phyloP scores from a whole-genome alignment of 2,888 invertebrate species.

The Steinernema scapterisci region DNA sequence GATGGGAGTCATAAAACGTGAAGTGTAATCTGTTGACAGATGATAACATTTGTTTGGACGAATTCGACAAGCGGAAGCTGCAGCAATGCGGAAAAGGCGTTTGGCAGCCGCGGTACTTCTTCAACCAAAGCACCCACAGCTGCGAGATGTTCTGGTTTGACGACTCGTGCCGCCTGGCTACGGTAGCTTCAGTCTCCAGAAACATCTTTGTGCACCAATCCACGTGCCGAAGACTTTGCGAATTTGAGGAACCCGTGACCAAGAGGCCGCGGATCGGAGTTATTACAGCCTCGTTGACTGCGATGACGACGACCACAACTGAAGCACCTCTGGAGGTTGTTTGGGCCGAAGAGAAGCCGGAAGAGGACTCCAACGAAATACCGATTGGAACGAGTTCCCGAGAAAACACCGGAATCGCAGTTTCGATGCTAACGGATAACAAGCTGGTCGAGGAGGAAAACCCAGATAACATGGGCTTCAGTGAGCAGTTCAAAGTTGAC shows the following conservation, averaged over 20 bases:
- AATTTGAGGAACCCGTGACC: slow-evolving; percentile 16
- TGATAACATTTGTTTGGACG: slow-evolving; percentile 42
- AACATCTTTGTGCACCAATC: slow-evolving; percentile 45
- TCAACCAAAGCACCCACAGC: slow-evolving; percentile 34
- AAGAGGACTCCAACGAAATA: not conserved
- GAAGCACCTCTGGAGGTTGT: not conserved
- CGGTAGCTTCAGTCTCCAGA: slow-evolving; percentile 24
- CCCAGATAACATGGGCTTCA: not conserved
- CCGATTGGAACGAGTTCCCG: not conserved
- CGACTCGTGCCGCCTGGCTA: slow-evolving; percentile 47
- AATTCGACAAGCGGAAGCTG: slow-evolving; percentile 42
- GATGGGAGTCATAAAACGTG: not conserved
- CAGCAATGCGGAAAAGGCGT: slow-evolving; percentile 38
- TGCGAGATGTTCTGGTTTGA: slow-evolving; percentile 66
- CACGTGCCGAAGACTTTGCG: slow-evolving; percentile 46
- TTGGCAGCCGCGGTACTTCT: slow-evolving; percentile 49
- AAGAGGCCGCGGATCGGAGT: slow-evolving; percentile 19
- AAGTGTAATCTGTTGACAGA: not conserved
- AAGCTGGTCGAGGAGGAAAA: slow-evolving; percentile 20
- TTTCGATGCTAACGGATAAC: slow-evolving; percentile 25
- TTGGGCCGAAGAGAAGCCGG: slow-evolving; percentile 1
- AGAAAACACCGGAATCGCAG: not conserved
- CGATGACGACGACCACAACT: not conserved
- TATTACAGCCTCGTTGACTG: slow-evolving; percentile 32
- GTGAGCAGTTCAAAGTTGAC: slow-evolving; percentile 11